These are phyloP conservation scores for Anthoscopus minutus DNA, from an alignment of 2,113 vertebrate genomes.

Conservation along the genomic window DNA sequence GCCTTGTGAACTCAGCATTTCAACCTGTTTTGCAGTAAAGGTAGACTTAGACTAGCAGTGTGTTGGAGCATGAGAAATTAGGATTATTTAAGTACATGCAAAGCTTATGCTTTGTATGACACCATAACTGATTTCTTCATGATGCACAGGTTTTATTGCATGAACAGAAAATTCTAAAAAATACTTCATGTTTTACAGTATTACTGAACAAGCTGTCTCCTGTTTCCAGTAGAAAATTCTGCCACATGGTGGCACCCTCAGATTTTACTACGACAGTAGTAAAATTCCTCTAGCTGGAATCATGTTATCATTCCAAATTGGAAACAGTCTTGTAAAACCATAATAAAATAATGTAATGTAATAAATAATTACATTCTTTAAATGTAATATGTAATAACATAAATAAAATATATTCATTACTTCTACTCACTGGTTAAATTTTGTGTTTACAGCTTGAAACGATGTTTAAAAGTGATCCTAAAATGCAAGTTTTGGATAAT, in stretches of 20 bases:
- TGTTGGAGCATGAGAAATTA: background rate
- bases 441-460: slow-evolving; percentile 84
- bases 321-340: background rate
- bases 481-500: slow-evolving; percentile 61
- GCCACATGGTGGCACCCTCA: slow-evolving; percentile 43
- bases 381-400: background rate
- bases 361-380: background rate
- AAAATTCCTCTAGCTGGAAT: background rate
- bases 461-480: slow-evolving; percentile 74
- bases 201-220: background rate
- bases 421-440: background rate
- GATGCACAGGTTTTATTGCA: background rate
- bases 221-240: background rate
- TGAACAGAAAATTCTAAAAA: background rate
- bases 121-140: background rate
- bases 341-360: too few species aligned
- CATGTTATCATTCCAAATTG: background rate
- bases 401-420: background rate
- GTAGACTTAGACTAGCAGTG: background rate
- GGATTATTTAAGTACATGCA: background rate
- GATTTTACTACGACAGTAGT: background rate
- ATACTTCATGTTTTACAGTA: background rate
- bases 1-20: background rate
- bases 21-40: background rate
- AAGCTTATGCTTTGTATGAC: background rate